Conservation (phyloP, 2,797 vertebrate genomes). For the Antrozous pallidus region DNA sequence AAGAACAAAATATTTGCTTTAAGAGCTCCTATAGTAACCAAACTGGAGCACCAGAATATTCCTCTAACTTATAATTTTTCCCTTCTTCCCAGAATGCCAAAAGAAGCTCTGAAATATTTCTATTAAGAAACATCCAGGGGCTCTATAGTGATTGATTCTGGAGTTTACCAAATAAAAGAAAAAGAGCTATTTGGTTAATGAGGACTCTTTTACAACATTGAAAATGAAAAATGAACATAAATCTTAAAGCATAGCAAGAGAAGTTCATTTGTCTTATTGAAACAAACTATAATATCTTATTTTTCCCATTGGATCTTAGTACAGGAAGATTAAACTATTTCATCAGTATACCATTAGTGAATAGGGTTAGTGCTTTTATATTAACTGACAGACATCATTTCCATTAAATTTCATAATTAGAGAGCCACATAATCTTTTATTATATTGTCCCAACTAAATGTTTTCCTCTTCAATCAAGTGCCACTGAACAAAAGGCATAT, state of each 20-base stretch:
- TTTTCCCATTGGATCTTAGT: constrained; percentile 58
- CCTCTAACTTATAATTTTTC: background rate
- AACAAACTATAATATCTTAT: constrained; percentile 71
- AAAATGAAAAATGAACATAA: constrained; percentile 74
- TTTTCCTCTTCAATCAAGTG: constrained; percentile 38
- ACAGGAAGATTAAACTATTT: constrained; percentile 77
- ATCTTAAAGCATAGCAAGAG: constrained; percentile 63
- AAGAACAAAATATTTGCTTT: background rate
- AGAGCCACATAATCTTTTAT: background rate
- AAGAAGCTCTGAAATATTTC: background rate
- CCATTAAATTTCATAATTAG: constrained; percentile 66
- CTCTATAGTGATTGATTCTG: background rate
- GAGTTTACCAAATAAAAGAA: constrained; percentile 62
- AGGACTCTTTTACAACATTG: constrained; percentile 55
- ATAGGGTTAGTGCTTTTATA: constrained; percentile 75
- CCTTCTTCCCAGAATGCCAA: background rate
- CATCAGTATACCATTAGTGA: constrained; percentile 76
- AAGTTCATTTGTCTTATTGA: constrained; percentile 55
- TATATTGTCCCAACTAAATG: constrained; percentile 55
- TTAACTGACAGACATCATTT: constrained; percentile 66
- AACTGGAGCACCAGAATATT: background rate
- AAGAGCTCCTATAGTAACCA: background rate
- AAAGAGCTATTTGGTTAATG: constrained; percentile 65
- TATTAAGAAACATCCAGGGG: constrained; percentile 34
- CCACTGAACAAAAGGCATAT: background rate